Percentiles rank a stretch among this genome's conserved stretches.
phyloP scores from a whole-genome alignment of 2,888 invertebrate genomes.

The Cephalotes varians region DNA sequence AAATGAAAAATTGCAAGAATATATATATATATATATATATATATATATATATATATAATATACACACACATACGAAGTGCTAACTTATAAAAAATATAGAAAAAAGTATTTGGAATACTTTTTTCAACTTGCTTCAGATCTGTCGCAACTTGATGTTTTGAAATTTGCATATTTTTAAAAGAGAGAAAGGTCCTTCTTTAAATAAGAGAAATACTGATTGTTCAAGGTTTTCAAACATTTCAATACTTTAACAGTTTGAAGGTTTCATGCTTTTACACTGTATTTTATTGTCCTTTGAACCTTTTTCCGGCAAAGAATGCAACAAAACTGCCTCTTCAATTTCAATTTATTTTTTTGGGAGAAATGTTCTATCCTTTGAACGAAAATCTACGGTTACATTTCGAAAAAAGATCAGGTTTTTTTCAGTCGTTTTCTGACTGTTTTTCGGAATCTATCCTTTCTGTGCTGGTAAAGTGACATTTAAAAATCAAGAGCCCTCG shows the following conservation, averaged over 20 bases:
- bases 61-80: not conserved
- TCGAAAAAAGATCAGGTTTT: not conserved
- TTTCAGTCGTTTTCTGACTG: not conserved
- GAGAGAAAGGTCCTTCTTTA: not conserved
- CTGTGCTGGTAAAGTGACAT: not conserved
- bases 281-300: not conserved
- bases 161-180: not conserved
- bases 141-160: not conserved
- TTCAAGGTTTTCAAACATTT: not conserved
- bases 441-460: not conserved
- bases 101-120: not conserved
- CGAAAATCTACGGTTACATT: not conserved
- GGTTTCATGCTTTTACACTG: not conserved
- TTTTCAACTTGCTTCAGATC: too few relatives aligned
- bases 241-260: not conserved
- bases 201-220: not conserved
- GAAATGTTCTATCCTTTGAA: not conserved
- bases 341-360: not conserved
- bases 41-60: too few relatives aligned
- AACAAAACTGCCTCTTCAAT: not conserved
- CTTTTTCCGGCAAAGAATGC: not conserved
- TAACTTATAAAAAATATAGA: not conserved
- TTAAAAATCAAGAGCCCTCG: not conserved
- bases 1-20: not conserved
- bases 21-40: too few relatives aligned